A percentile compares a stretch with the other conserved stretches of the same genome.
Evolutionary conservation across 2,113 vertebrate genomes (phyloP).

Genomic region (Camarhynchus parvulus): DNA sequence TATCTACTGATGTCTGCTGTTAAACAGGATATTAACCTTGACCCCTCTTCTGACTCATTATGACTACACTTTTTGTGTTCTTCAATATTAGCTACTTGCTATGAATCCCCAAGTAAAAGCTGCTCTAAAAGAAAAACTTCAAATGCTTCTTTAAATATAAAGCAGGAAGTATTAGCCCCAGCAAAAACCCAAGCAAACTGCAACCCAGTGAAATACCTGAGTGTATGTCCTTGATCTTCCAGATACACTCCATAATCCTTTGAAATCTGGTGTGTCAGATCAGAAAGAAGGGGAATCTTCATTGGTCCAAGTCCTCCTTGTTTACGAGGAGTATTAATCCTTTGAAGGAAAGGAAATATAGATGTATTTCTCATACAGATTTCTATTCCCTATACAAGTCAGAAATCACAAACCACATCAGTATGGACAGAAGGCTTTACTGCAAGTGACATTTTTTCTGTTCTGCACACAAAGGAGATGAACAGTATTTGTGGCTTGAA

Average conservation of each 20-base stretch:
- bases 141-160: not conserved
- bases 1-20: not conserved
- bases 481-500: not conserved
- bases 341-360: constrained; percentile 60
- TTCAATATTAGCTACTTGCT: not conserved
- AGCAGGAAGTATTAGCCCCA: not conserved
- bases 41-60: not conserved
- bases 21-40: not conserved
- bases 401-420: not conserved
- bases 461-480: not conserved
- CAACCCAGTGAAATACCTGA: constrained; percentile 79
- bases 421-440: not conserved
- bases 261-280: constrained; percentile 93
- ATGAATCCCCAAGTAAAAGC: not conserved
- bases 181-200: not conserved
- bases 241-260: constrained; percentile 97
- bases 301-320: constrained; percentile 92
- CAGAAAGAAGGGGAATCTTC: constrained; percentile 94
- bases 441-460: not conserved
- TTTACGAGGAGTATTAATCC: constrained; percentile 95
- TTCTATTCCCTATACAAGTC: not conserved
- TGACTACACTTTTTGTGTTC: not conserved
- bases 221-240: constrained; percentile 93
- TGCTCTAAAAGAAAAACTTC: not conserved
- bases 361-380: not conserved